Base-by-base conservation (phyloP, 2,797 vertebrate species). In the Sebastolobus alascanus region DNA sequence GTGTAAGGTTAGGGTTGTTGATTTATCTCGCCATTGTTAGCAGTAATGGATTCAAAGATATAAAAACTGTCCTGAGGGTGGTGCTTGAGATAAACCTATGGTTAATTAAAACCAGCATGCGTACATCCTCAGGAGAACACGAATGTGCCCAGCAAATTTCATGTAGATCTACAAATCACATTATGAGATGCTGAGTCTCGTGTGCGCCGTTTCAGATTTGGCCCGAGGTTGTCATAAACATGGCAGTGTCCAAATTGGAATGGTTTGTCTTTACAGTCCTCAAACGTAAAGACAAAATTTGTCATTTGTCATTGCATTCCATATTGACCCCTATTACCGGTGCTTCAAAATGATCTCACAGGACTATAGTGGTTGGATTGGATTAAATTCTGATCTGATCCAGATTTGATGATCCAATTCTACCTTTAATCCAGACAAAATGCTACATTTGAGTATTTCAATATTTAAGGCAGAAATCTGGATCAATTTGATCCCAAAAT, bases 21-120 rank as follows among this genome's bases (percentile, higher is more conserved):
- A 82, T 73, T 69, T 55, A 43, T 60, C 20, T 22, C 20, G 6
- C 9, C 25, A 33, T 43, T 16, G 56, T 73, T 63, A 20, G 20
- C 9, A 33, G 31, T 10, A 2, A 22, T 33, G 54, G 25, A 76
- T 18, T 35, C 18, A 18, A 66, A 68, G 16, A 68, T 20, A 66
- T 20, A 22, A 14, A 27, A 11, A 13, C 4, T 13, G 29, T 35
- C 13, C 40, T 35, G 7, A 29, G 29, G 29, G 61, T 14, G 40
- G 54, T 25, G 71, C 18, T 46, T 31, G 18, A 25, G 14, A 27
- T 27, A 9, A 27, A 43, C 2, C 33, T 22, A 37, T 4, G 6
- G 14, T 67, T 31, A 4, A 68, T 52, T 33, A n/a, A 40, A 40
- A 27, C 22, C 35, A 58, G 25, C 5, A 59, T 25, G 18, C 2